Percentiles rank a stretch among this genome's conserved stretches.
Evolutionary conservation across 1,140 invertebrate species (phyloP).

Genomic region (Monomorium pharaonis): DNA sequence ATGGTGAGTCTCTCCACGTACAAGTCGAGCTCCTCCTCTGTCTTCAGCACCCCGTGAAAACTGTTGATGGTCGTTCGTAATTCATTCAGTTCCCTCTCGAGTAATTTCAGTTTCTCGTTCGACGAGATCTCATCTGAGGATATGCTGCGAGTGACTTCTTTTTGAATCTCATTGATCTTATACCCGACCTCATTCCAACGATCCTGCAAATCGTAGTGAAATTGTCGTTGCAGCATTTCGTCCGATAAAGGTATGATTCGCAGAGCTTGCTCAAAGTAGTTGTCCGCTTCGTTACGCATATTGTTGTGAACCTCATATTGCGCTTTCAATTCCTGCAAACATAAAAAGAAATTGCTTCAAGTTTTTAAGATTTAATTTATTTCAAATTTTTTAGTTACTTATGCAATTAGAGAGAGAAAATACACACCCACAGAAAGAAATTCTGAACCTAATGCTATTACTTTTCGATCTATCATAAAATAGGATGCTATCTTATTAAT

Average conservation of each 20-base stretch:
- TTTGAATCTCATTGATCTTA: constrained; percentile 88
- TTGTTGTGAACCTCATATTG: constrained; percentile 94
- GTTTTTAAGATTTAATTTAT: not conserved
- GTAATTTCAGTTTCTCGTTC: constrained; percentile 89
- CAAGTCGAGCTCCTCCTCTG: constrained; percentile 91
- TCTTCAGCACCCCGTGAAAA: constrained; percentile 91
- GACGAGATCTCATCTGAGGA: constrained; percentile 90
- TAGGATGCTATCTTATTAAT: no score
- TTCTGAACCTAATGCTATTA: no score
- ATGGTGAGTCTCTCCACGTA: constrained; percentile 93
- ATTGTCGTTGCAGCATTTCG: constrained; percentile 92
- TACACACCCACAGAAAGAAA: no score
- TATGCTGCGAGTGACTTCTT: constrained; percentile 88
- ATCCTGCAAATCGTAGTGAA: constrained; percentile 90
- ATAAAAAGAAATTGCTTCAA: not conserved
- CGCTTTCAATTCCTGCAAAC: constrained; percentile 91
- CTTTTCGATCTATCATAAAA: no score
- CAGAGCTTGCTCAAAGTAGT: constrained; percentile 91
- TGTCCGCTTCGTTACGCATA: constrained; percentile 89
- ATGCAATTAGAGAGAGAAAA: not conserved
- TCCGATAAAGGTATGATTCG: constrained; percentile 92
- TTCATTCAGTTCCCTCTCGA: constrained; percentile 91
- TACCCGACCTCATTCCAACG: constrained; percentile 90
- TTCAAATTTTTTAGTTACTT: not conserved
- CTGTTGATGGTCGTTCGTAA: constrained; percentile 88